Evolutionary conservation across 2,113 vertebrate genomes (phyloP).

Genomic region (Hippopotamus amphibius): DNA sequence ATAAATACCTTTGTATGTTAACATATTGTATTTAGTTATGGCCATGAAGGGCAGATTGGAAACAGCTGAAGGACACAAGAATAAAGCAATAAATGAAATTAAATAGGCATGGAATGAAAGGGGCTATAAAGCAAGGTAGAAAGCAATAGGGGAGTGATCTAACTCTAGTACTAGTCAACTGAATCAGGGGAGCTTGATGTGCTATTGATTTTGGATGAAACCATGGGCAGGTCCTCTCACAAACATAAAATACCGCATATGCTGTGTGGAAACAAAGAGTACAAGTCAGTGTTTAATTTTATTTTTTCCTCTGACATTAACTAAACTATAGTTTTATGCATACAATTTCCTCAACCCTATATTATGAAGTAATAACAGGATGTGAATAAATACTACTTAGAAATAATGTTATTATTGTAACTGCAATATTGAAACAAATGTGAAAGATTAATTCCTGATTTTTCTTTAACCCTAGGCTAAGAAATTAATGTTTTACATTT

Average conservation of each 20-base stretch:
- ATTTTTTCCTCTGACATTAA: neutral
- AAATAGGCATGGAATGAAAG: slow-evolving; percentile 55
- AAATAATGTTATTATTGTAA: slow-evolving; percentile 43
- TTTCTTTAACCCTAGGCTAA: slow-evolving; percentile 73
- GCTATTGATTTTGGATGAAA: slow-evolving; percentile 13
- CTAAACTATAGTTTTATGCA: neutral
- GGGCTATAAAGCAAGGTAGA: slow-evolving; percentile 25
- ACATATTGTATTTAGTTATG: slow-evolving; percentile 57
- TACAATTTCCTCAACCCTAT: neutral
- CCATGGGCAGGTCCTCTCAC: neutral
- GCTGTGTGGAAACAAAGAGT: neutral
- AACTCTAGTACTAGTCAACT: neutral
- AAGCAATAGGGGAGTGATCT: neutral
- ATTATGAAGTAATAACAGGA: neutral
- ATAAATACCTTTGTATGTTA: slow-evolving; percentile 70
- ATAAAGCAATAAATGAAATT: slow-evolving; percentile 68
- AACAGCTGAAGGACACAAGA: slow-evolving; percentile 70
- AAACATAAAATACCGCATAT: neutral
- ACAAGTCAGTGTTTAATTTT: neutral
- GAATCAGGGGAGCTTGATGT: neutral
- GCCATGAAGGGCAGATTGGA: slow-evolving; percentile 52
- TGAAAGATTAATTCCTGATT: slow-evolving; percentile 67
- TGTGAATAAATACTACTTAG: slow-evolving; percentile 32
- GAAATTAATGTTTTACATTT: slow-evolving; percentile 63
- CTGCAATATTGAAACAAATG: slow-evolving; percentile 33